Base-by-base conservation (phyloP, 2,113 vertebrate genomes). In the Dermatemys mawii region DNA sequence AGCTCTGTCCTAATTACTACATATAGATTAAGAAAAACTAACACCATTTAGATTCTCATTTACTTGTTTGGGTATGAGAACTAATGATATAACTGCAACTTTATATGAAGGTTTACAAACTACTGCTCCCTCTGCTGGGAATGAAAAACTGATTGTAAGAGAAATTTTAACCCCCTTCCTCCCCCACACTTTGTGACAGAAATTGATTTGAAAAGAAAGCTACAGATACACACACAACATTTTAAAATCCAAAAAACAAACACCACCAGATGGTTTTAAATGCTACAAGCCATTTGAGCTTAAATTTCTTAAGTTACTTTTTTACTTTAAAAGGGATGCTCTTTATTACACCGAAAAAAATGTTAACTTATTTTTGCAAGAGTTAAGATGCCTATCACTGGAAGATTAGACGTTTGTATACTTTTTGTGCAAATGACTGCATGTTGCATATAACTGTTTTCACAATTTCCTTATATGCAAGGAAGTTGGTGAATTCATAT, bases 1-100 rank as follows among this genome's bases (percentile, higher is more conserved):
- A 97, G 96, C 94, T 94, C 96, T 93, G 89, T 48, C 90, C 67
- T 88, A 86, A 96, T 84, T 88, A 93, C 87, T 95, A 94, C 89
- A 29, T 82, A 87, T 32, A 93, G 82, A 93, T 97, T 91, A 97
- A 96, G 35, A 67, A 8, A 96, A 91, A 95, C 81, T 27, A 95
- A 95, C 87, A 94, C 35, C 63, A 70, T 3, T 38, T 29, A 32
- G 57, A 96, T 96, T 96, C 70, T 75, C 89, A 95, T 96, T 97
- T 87, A 94, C 94, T 93, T 12, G 85, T 97, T 97, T 97, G 96
- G 89, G 12, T 14, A 46, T 27, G 24, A 70, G 63, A 70, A 70
- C 63, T 38, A 8, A 41, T 73, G 86, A 73, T 86, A 87, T 11
- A 95, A 95, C 94, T 93, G 91, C 94, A 94, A 95, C 93, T 93